phyloP scores from a whole-genome alignment of 2,113 vertebrate genomes.

The Tichodroma muraria region DNA sequence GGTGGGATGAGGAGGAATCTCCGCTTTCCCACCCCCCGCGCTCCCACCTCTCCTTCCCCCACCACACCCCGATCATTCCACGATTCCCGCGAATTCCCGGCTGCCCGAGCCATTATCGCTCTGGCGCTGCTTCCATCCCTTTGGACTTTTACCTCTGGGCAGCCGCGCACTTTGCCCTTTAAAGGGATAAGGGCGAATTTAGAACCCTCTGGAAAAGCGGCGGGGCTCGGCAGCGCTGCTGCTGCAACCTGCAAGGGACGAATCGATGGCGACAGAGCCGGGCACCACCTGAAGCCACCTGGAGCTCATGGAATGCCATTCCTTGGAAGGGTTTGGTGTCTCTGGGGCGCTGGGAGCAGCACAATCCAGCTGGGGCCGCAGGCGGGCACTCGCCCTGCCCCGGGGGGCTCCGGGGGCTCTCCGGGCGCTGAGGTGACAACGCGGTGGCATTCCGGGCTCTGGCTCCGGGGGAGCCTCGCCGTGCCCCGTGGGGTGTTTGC shows the following conservation, averaged over 20 bases:
- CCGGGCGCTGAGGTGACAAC: rapidly evolving
- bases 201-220: neutral
- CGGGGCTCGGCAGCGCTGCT: neutral
- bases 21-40: neutral
- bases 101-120: neutral
- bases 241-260: rapidly evolving
- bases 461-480: neutral
- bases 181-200: neutral
- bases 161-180: neutral
- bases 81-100: neutral
- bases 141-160: constrained; percentile 23
- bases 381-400: too few relatives aligned
- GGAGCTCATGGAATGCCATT: rapidly evolving
- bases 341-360: neutral
- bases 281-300: rapidly evolving
- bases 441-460: neutral
- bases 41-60: neutral
- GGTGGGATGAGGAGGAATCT: neutral
- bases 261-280: rapidly evolving
- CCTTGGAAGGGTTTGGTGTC: neutral
- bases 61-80: neutral
- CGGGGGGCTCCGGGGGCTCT: neutral
- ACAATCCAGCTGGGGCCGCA: too few relatives aligned
- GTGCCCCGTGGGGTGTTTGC: neutral
- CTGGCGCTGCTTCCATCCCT: neutral